Evolutionary conservation across 1,140 invertebrate species (phyloP).

Genomic region (Scaptomyza graminum): DNA sequence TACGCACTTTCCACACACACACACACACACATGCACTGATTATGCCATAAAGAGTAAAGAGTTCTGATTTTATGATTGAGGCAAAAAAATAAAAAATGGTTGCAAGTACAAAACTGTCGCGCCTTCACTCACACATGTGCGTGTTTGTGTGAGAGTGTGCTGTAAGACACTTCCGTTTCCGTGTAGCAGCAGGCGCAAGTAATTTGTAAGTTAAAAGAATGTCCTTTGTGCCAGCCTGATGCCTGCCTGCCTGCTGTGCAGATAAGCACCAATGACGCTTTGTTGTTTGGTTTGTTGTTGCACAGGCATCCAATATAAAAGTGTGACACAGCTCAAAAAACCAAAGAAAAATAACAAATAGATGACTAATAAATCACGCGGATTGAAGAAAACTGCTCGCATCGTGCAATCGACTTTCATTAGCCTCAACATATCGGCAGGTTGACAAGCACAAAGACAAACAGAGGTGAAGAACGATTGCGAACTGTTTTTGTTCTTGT

Average conservation of each 20-base stretch:
- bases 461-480: conserved; percentile 32
- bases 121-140: not conserved
- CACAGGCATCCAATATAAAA: conserved; percentile 35
- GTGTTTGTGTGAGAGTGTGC: conserved; percentile 51
- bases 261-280: conserved; percentile 63
- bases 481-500: conserved; percentile 11
- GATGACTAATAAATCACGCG: conserved; percentile 65
- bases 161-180: conserved; percentile 65
- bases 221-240: not conserved
- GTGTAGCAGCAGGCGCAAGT: conserved; percentile 72
- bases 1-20: conserved; percentile 12
- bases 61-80: conserved; percentile 81
- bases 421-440: conserved; percentile 35
- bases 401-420: conserved; percentile 37
- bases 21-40: conserved; percentile 60
- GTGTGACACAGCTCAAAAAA: not conserved
- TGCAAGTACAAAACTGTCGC: conserved; percentile 40
- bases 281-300: conserved; percentile 37
- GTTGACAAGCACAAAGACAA: conserved; percentile 15
- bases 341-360: conserved; percentile 19
- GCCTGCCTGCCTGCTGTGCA: conserved; percentile 56
- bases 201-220: conserved; percentile 68
- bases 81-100: conserved; percentile 68
- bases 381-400: conserved; percentile 1
- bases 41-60: conserved; percentile 78